Conservation (phyloP, 2,113 vertebrate genomes). For the Andinoacara biseriatus region DNA sequence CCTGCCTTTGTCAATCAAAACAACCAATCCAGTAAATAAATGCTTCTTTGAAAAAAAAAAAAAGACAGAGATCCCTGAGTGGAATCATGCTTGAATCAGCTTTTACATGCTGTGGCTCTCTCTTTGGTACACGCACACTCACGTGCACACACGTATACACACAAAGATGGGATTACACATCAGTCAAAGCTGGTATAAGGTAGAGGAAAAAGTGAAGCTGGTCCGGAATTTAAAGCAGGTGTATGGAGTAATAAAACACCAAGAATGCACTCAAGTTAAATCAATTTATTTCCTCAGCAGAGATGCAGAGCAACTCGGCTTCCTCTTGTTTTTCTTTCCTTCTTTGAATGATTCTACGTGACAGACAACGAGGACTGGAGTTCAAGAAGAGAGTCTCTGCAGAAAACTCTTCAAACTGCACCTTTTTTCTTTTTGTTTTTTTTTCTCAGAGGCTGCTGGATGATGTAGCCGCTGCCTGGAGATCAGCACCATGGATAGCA, state of each 20-base stretch:
- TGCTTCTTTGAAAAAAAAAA: conserved; percentile 31
- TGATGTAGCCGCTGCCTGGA: neutral
- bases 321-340: conserved; percentile 8
- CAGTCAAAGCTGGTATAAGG: conserved; percentile 41
- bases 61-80: conserved; percentile 32
- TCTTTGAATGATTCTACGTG: neutral
- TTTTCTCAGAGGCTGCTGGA: neutral
- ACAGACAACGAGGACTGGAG: neutral
- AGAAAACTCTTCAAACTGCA: neutral
- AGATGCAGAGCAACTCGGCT: neutral
- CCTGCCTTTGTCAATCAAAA: conserved; percentile 76
- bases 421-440: neutral
- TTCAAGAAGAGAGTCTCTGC: neutral
- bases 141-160: conserved; percentile 2
- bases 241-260: conserved; percentile 27
- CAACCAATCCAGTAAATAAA: conserved; percentile 68
- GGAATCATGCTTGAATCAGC: conserved; percentile 44
- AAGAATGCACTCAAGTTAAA: conserved; percentile 31
- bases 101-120: conserved; percentile 8
- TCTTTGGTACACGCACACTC: neutral
- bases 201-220: conserved; percentile 11
- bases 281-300: conserved; percentile 18
- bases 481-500: conserved; percentile 76
- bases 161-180: neutral
- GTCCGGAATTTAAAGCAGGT: conserved; percentile 64